phyloP scores from a whole-genome alignment of 2,113 vertebrate species.

The Gasterosteus nipponicus region DNA sequence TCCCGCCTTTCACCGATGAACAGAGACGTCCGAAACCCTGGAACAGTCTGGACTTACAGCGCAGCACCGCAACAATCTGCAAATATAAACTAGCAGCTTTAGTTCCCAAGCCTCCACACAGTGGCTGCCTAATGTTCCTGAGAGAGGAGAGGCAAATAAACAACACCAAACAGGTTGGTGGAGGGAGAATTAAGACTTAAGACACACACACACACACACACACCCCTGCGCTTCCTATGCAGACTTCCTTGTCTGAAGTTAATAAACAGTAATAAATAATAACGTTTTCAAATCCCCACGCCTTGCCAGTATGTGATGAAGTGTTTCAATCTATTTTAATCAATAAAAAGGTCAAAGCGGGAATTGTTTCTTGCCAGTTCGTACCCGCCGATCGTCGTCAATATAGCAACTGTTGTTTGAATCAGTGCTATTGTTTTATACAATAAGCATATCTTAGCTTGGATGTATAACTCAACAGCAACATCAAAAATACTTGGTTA shows the following conservation, averaged over 20 bases:
- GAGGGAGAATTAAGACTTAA: constrained; percentile 59
- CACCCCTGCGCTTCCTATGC: constrained; percentile 61
- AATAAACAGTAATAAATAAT: constrained; percentile 51
- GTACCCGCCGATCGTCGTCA: neutral
- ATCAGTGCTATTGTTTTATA: neutral
- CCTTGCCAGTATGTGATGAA: constrained; percentile 47
- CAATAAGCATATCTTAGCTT: neutral
- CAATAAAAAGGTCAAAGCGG: too few relatives aligned
- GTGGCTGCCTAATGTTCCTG: constrained; percentile 58
- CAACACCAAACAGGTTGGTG: constrained; percentile 58
- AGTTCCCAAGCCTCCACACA: constrained; percentile 60
- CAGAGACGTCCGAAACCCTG: constrained; percentile 50
- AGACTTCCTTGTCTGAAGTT: constrained; percentile 69
- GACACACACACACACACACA: constrained; percentile 48
- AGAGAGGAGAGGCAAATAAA: constrained; percentile 54
- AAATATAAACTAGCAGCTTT: constrained; percentile 58
- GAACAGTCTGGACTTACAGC: constrained; percentile 51
- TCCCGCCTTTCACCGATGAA: constrained; percentile 33
- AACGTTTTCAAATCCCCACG: constrained; percentile 46
- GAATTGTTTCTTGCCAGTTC: neutral
- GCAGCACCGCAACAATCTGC: constrained; percentile 48
- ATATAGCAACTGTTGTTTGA: neutral
- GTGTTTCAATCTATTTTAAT: too few relatives aligned
- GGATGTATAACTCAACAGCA: neutral
- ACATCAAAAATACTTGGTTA: neutral